Conservation (phyloP, 2,797 vertebrate genomes). For the Neosalanx taihuensis region DNA sequence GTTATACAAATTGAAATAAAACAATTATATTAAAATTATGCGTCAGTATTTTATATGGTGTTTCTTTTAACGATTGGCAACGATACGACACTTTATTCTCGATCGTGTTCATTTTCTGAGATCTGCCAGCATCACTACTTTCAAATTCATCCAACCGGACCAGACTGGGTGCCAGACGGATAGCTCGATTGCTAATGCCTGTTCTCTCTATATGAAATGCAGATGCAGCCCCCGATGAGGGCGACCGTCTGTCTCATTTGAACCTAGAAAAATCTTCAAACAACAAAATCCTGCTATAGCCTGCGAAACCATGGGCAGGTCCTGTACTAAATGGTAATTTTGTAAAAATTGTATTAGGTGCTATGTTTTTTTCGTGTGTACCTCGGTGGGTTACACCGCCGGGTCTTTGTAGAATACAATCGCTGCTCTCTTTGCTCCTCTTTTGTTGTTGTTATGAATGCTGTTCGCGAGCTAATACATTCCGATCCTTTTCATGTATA, state of each 20-base stretch:
- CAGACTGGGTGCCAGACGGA: slow-evolving; percentile 50
- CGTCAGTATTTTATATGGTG: not conserved
- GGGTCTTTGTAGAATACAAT: slow-evolving; percentile 22
- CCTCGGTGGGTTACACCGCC: not conserved
- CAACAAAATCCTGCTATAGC: slow-evolving; percentile 22
- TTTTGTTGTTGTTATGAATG: slow-evolving; percentile 34
- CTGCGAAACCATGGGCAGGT: slow-evolving; percentile 52
- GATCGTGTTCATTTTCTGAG: not conserved
- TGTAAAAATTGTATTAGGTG: not conserved
- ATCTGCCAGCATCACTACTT: slow-evolving; percentile 3
- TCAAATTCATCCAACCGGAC: slow-evolving; percentile 37
- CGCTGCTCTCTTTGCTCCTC: slow-evolving; percentile 28
- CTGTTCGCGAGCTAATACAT: not conserved
- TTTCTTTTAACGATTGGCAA: not conserved
- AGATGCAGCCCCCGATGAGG: slow-evolving; percentile 54
- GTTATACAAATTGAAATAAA: not conserved
- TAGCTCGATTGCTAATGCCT: slow-evolving; percentile 51
- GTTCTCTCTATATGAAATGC: slow-evolving; percentile 42
- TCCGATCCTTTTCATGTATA: not conserved
- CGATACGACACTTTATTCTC: not conserved
- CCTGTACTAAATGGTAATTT: slow-evolving; percentile 50
- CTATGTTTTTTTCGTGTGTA: slow-evolving; percentile 13
- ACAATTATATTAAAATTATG: not conserved
- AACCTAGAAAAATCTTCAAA: slow-evolving; percentile 27
- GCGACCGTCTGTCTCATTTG: slow-evolving; percentile 37